Base-by-base conservation (phyloP, 2,888 invertebrate genomes). In the Netelia melanura region DNA sequence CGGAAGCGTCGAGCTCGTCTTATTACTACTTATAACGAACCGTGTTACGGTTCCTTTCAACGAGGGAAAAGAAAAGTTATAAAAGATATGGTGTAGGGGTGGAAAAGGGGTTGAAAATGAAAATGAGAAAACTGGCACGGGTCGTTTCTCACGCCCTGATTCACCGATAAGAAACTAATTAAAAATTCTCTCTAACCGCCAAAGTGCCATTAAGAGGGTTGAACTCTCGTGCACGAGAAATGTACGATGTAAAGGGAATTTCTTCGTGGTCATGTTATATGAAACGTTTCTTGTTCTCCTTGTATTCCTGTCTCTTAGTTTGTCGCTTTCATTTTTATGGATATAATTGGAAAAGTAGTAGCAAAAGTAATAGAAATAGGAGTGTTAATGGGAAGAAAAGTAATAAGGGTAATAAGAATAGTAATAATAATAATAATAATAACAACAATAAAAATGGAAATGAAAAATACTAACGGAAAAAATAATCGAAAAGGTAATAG, bases 101-200 rank as follows among this genome's bases (percentile, higher is more conserved):
- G n/a, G 48, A 25, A 21, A 30, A 54, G 25, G 56, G 17, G 14
- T 21, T 82, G 74, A 52, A 44, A 72, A 52, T 30, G 43, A 74
- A 44, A 74, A 61, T 52, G 25, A 65, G 64, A 61, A 64, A n/a
- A 68, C 62, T 54, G n/a, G 6, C 64, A 79, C 38, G 71, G 52
- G 43, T 65, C 43, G 61, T 72, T 61, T 67, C n/a, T 72, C 21
- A 25, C 48, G 72, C 8, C 23, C 52, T 25, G 70, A 80, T 75
- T 80, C 70, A 52, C 75, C 52, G 83, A 83, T 80, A 83, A 80
- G 83, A 80, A 83, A 80, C 70, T 83, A 80, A 83, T 83, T 83
- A 80, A 83, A 83, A 83, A 83, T 71, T 79, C 65, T 65, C 64
- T 44, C 21, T 30, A 30, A 30, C 30, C 30, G 23, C 38, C 44